A percentile compares a stretch with the other conserved stretches of the same genome.
Evolutionary conservation across 30 jellyfish, hydroid and myxozoan genomes (phyloP).

Genomic region (Nemopilema nomurai): DNA sequence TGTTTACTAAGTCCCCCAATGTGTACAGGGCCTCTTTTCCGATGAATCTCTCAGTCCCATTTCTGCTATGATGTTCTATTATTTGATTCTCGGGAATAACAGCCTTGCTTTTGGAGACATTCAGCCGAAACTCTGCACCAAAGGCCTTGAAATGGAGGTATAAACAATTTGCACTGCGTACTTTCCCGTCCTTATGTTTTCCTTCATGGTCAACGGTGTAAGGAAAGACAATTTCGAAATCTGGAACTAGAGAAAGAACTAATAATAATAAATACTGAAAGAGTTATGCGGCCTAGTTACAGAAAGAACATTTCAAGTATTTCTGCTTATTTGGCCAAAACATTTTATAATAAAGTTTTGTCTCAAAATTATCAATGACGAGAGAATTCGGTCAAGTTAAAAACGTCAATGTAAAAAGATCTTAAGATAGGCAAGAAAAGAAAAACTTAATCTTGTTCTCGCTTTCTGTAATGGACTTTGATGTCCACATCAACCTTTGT

Average conservation of each 20-base stretch:
- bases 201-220: conserved; percentile 41
- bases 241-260: conserved; percentile 33
- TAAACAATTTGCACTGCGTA: background rate
- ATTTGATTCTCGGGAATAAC: conserved; percentile 60
- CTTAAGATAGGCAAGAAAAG: no score
- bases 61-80: conserved; percentile 65
- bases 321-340: no score
- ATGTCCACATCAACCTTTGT: no score
- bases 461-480: no score
- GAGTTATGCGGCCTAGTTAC: background rate
- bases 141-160: conserved; percentile 62
- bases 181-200: background rate
- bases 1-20: conserved; percentile 58
- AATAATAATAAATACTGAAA: background rate
- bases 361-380: no score
- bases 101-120: conserved; percentile 33
- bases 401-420: no score
- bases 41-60: conserved; percentile 45
- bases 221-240: conserved; percentile 44
- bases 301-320: no score
- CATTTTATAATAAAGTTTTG: no score
- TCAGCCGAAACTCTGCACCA: conserved; percentile 66
- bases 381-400: no score
- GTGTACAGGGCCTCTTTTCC: conserved; percentile 53
- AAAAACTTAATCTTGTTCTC: no score